A percentile compares a stretch with the other conserved stretches of the same genome.
Evolutionary conservation across 2,113 vertebrate genomes (phyloP).

Genomic region (Rhipidura dahli): DNA sequence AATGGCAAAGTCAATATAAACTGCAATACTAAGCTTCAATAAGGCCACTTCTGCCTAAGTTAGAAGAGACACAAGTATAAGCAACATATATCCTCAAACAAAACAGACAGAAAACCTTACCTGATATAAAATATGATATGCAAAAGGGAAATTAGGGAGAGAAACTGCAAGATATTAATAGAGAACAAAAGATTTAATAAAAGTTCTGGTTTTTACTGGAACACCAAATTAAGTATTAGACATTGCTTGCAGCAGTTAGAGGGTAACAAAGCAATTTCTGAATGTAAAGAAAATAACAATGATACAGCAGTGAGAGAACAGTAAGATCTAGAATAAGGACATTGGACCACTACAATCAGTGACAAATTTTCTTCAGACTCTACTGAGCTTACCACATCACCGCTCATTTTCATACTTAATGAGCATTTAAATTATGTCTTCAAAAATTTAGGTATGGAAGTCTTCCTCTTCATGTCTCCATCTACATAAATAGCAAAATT

Average conservation of each 20-base stretch:
- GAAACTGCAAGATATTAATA: neutral
- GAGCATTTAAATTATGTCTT: neutral
- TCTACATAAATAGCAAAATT: neutral
- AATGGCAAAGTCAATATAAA: neutral
- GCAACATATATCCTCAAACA: neutral
- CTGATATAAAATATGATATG: neutral
- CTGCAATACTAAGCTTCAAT: neutral
- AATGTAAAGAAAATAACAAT: neutral
- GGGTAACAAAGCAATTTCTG: neutral
- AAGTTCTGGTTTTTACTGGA: neutral
- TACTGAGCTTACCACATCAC: neutral
- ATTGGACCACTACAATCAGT: neutral
- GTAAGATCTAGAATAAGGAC: neutral
- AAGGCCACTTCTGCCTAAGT: neutral
- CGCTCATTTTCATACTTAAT: neutral
- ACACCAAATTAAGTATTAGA: neutral
- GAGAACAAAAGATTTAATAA: neutral
- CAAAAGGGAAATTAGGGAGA: neutral
- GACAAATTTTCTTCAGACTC: neutral
- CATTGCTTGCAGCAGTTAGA: neutral
- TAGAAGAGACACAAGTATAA: neutral
- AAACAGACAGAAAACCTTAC: neutral
- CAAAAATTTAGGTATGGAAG: neutral
- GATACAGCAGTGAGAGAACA: neutral
- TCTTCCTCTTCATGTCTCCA: neutral